Percentiles rank a stretch among this genome's conserved stretches.
Evolutionary conservation across 2,888 invertebrate genomes (phyloP).

Genomic region (Actias luna): DNA sequence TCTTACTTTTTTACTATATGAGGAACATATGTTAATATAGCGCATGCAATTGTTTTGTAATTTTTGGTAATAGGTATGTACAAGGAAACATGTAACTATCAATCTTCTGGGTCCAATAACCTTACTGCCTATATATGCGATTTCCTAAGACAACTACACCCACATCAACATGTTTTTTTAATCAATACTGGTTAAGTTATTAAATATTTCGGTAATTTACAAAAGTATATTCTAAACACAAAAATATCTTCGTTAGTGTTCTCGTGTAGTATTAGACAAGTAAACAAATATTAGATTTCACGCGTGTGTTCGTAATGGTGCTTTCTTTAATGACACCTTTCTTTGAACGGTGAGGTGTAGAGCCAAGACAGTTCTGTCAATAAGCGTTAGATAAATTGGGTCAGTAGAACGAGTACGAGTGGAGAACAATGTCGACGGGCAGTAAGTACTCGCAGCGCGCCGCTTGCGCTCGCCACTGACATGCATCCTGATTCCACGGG

Average conservation of each 20-base stretch:
- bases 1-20: conserved; percentile 34
- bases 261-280: background rate
- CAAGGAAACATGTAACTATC: background rate
- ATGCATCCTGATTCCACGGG: conserved; percentile 13
- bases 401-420: conserved; percentile 69
- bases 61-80: background rate
- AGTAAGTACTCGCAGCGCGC: conserved; percentile 30
- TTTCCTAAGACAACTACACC: conserved; percentile 6
- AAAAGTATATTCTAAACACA: background rate
- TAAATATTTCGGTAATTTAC: background rate
- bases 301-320: conserved; percentile 15
- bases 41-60: background rate
- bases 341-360: conserved; percentile 54
- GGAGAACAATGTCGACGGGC: conserved; percentile 58
- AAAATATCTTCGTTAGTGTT: background rate
- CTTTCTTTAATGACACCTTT: conserved; percentile 16
- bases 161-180: background rate
- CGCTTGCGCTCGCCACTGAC: conserved; percentile 37
- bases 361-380: conserved; percentile 78
- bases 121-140: background rate
- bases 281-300: conserved; percentile 15
- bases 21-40: background rate
- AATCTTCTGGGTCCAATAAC: background rate
- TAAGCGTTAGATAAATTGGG: conserved; percentile 72
- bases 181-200: background rate